These are phyloP conservation scores for Eutolmus rufibarbis DNA, from an alignment of 2,888 invertebrate species.

Conservation along the genomic window DNA sequence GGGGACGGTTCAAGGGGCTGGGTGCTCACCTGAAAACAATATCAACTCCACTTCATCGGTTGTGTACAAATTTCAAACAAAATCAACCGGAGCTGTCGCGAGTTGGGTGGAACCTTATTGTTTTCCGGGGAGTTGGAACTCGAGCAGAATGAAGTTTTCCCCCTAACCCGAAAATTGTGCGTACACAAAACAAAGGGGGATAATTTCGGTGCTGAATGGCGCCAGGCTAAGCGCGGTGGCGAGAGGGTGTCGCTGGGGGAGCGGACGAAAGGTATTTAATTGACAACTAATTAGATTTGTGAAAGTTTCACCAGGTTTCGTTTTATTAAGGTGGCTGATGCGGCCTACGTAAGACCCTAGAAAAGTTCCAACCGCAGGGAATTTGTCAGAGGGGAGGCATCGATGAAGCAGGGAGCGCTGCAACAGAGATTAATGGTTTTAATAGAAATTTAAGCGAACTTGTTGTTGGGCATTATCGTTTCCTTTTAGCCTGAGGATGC, in stretches of 20 bases:
- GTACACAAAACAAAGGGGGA: neutral
- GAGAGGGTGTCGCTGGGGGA: neutral
- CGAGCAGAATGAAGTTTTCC: neutral
- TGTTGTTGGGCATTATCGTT: neutral
- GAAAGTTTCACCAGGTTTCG: conserved; percentile 6
- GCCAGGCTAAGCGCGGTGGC: neutral
- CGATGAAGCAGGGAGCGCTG: neutral
- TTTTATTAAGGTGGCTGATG: conserved; percentile 2
- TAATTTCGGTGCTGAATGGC: neutral
- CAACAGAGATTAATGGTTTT: neutral
- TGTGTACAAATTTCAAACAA: conserved; percentile 10
- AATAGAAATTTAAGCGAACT: neutral
- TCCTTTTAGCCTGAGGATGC: neutral
- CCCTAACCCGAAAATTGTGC: neutral
- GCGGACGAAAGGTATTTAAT: conserved; percentile 13
- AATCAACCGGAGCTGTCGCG: neutral
- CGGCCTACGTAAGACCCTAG: neutral
- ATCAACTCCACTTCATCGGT: neutral
- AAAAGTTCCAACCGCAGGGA: neutral
- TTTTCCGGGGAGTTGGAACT: neutral
- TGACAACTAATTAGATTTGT: conserved; percentile 29
- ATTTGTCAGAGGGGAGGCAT: neutral
- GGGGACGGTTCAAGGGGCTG: neutral
- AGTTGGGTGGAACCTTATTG: neutral
- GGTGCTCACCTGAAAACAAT: conserved; percentile 13